Conservation (phyloP, 2,113 vertebrate species). For the Lathamus discolor region DNA sequence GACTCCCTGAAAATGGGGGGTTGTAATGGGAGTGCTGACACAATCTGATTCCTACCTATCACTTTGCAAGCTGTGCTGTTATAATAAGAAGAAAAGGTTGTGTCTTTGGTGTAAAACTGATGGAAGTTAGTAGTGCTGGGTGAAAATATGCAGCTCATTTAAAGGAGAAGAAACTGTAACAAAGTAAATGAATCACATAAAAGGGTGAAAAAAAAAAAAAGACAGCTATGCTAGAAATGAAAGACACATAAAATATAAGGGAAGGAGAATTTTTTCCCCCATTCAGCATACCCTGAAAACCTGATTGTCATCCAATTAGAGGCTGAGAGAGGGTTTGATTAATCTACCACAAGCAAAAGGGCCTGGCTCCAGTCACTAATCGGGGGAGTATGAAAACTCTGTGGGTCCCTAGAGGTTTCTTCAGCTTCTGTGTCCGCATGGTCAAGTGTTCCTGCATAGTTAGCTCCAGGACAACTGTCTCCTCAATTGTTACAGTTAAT, state of each 20-base stretch:
- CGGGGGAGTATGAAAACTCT: constrained; percentile 64
- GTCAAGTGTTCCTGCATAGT: constrained; percentile 62
- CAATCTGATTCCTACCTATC: constrained; percentile 64
- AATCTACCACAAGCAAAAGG: constrained; percentile 74
- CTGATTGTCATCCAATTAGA: constrained; percentile 82
- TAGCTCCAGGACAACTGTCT: constrained; percentile 63
- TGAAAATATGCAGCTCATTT: constrained; percentile 70
- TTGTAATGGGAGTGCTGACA: constrained; percentile 62
- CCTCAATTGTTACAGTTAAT: constrained; percentile 68
- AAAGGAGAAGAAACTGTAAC: constrained; percentile 50
- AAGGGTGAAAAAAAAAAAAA: background rate
- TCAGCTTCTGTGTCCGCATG: constrained; percentile 50
- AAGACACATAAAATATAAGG: constrained; percentile 51
- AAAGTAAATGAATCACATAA: constrained; percentile 57
- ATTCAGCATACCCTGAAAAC: constrained; percentile 58
- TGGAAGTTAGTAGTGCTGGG: constrained; percentile 58
- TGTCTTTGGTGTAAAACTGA: constrained; percentile 61
- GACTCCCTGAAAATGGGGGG: constrained; percentile 24
- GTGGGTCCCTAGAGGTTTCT: constrained; percentile 54
- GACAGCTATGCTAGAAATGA: constrained; percentile 45
- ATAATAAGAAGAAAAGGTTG: constrained; percentile 65
- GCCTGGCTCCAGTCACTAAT: constrained; percentile 68
- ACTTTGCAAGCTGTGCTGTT: constrained; percentile 63
- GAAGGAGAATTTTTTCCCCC: constrained; percentile 19
- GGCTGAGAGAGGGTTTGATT: constrained; percentile 72